Evolutionary conservation across 2,113 vertebrate species (phyloP), one percentile per base, ranked within the genome.

Genomic region (Grallaria varia): DNA sequence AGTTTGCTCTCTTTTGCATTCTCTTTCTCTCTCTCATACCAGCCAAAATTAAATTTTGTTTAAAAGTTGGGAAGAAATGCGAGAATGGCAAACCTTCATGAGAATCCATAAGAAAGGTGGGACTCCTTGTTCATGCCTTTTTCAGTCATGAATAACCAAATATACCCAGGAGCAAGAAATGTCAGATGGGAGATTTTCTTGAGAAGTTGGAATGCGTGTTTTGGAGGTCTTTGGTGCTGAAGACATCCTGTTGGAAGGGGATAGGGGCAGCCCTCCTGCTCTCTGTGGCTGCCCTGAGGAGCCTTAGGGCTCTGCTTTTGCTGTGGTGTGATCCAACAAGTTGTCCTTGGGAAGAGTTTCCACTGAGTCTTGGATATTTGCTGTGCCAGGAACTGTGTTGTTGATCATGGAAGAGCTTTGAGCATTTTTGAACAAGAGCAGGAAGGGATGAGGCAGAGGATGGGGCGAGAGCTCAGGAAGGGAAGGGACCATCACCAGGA

Each of bases 321-420:
- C 52, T 24, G 1, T 23, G 20, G 13, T 23, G 14, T 49, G 14
- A 64, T 58, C 39, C 66, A 55, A 3, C 9, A 35, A 22, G 1
- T 42, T 79, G 47, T 50, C 68, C 42, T 72, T 44, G 53, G 68
- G 49, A 83, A n/a, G 58, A 53, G 27, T 24, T 89, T 86, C 35
- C 14, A 1, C 8, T 0, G 1, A 39, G 44, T 4, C 18, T 49
- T 22, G 18, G 40, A 5, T 69, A 3, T 31, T 0, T 68, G 63
- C 27, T 33, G n/a, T 76, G 35, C 16, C 18, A 33, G 45, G 44
- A 83, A 68, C 15, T 12, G 10, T 27, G 25, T 9, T 75, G 2
- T 9, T 50, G 24, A 2, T 37, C 17, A 7, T 52, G 28, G 50
- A 45, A 67, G 62, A 31, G 33, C 55, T 42, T 44, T 16, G 28